Conservation (phyloP, 1,140 invertebrate species). For the Drosophila trapezifrons region DNA sequence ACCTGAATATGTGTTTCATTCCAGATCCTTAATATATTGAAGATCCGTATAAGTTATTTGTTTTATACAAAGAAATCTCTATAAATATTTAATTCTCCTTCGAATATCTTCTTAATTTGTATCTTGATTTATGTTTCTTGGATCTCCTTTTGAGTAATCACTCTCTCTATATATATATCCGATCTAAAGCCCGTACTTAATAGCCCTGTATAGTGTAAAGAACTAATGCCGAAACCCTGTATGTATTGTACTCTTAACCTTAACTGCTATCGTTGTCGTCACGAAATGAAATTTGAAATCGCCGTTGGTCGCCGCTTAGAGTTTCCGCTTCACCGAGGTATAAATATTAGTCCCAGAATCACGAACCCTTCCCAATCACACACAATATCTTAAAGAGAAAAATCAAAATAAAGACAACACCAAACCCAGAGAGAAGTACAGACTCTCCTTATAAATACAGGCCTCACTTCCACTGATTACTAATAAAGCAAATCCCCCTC, state of each 20-base stretch:
- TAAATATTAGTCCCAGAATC: constrained; percentile 28
- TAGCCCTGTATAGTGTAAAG: constrained; percentile 52
- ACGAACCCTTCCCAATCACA: constrained; percentile 10
- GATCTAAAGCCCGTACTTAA: not conserved
- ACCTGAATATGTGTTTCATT: not conserved
- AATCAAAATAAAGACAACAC: not conserved
- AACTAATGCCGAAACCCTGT: constrained; percentile 73
- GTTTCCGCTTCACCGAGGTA: constrained; percentile 84
- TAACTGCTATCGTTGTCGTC: constrained; percentile 77
- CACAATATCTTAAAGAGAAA: not conserved
- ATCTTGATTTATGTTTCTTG: not conserved
- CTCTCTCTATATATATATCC: not conserved
- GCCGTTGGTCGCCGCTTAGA: constrained; percentile 70
- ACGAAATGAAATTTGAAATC: constrained; percentile 39
- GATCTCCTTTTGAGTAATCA: not conserved
- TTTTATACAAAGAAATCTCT: no score
- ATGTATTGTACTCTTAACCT: constrained; percentile 70
- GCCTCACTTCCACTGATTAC: not conserved
- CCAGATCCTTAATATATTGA: not conserved
- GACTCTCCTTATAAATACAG: constrained; percentile 9
- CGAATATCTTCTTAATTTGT: no score
- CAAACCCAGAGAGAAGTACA: constrained; percentile 27
- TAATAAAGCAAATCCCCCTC: not conserved
- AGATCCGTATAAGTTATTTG: not conserved
- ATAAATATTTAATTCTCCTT: not conserved